These are phyloP conservation scores for Pampus argenteus DNA, from an alignment of 2,797 vertebrate genomes.

Conservation along the genomic window DNA sequence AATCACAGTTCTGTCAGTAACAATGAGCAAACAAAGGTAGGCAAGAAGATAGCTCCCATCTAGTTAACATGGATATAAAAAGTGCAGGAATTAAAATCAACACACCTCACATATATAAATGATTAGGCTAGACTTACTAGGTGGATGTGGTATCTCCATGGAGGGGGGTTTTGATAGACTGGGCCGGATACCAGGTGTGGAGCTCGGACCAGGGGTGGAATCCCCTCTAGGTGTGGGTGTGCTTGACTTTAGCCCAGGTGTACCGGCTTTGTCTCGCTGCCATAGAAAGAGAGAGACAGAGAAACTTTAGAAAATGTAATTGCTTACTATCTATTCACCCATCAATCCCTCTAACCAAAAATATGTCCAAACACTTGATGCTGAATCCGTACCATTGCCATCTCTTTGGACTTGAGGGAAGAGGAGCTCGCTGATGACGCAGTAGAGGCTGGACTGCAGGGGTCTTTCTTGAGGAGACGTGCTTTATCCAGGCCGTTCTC, in stretches of 20 bases:
- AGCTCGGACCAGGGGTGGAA: conserved; percentile 92
- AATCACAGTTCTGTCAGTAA: no score
- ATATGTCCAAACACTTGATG: not conserved
- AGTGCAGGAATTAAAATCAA: not conserved
- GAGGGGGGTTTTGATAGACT: conserved; percentile 92
- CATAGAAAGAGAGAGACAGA: conserved; percentile 46
- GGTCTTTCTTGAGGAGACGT: conserved; percentile 92
- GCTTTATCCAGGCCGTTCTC: conserved; percentile 95
- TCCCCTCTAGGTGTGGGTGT: conserved; percentile 96
- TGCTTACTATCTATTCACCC: not conserved
- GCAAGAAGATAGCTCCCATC: not conserved
- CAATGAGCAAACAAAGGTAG: not conserved
- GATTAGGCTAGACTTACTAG: conserved; percentile 81
- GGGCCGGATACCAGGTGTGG: conserved; percentile 90
- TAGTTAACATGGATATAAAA: not conserved
- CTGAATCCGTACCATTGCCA: conserved; percentile 85
- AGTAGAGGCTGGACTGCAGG: conserved; percentile 94
- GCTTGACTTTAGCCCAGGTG: conserved; percentile 93
- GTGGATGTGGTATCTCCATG: conserved; percentile 94
- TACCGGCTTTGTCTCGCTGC: conserved; percentile 95
- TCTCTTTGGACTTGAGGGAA: conserved; percentile 97
- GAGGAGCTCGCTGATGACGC: conserved; percentile 95
- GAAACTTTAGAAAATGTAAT: conserved; percentile 7
- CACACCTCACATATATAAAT: not conserved
- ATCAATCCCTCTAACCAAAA: not conserved